A percentile compares a stretch with the other conserved stretches of the same genome.
Conservation (phyloP, 2,113 vertebrate species). For the Danionella cerebrum region DNA sequence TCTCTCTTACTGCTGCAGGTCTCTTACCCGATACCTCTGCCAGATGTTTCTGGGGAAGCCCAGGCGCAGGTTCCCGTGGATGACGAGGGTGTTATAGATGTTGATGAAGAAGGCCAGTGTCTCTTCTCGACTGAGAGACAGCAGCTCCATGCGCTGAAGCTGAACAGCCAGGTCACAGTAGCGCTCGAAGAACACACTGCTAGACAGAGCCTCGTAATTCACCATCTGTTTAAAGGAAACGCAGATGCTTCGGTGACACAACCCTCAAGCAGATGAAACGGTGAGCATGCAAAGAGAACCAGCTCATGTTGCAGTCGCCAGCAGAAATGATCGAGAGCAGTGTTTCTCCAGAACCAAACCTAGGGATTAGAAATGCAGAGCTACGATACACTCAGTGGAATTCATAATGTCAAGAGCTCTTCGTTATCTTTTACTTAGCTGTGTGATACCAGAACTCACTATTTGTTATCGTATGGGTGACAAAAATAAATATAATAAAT, state of each 20-base stretch:
- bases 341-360: too few species aligned
- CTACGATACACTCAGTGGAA: too few species aligned
- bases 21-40: constrained; percentile 69
- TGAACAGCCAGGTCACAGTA: constrained; percentile 66
- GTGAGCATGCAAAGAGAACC: too few species aligned
- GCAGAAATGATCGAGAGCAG: too few species aligned
- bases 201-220: constrained; percentile 64
- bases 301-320: too few species aligned
- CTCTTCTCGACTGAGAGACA: constrained; percentile 61
- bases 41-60: constrained; percentile 66
- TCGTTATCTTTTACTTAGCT: too few species aligned
- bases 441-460: too few species aligned
- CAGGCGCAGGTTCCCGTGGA: constrained; percentile 63
- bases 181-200: constrained; percentile 52
- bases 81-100: constrained; percentile 71
- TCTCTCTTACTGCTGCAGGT: neutral
- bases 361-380: too few species aligned
- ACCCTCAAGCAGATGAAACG: neutral
- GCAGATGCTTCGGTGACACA: neutral
- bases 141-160: constrained; percentile 66
- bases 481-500: too few species aligned
- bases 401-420: too few species aligned
- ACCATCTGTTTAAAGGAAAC: constrained; percentile 50
- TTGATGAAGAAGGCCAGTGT: constrained; percentile 77
- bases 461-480: too few species aligned